Conservation (phyloP, 2,888 invertebrate species). For the Melangyna quadrimaculata region DNA sequence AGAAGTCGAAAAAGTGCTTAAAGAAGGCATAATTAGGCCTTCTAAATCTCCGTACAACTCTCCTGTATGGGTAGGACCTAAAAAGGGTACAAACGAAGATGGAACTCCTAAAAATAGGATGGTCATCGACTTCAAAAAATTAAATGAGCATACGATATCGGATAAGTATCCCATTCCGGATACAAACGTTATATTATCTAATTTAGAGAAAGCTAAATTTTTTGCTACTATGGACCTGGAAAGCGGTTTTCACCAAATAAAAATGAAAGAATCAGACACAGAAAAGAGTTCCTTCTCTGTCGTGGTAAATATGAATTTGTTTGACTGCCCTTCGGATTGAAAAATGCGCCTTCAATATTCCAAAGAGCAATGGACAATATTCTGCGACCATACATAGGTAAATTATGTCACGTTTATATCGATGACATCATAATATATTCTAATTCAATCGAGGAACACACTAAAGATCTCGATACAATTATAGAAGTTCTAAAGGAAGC, state of each 20-base stretch:
- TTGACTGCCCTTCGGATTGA: neutral
- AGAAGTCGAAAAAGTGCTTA: slow-evolving; percentile 24
- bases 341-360: slow-evolving; percentile 1
- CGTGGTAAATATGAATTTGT: neutral
- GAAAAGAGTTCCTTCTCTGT: neutral
- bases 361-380: too few species aligned
- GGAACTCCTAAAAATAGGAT: neutral
- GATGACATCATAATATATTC: slow-evolving; percentile 31
- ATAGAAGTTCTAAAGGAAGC: slow-evolving; percentile 7
- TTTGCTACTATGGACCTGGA: too few species aligned
- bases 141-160: too few species aligned
- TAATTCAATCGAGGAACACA: neutral
- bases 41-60: neutral
- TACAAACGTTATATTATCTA: too few species aligned
- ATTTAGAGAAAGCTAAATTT: too few species aligned
- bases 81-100: slow-evolving; percentile 8
- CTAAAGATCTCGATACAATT: neutral
- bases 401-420: neutral
- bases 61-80: neutral
- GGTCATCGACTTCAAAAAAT: slow-evolving; percentile 36
- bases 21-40: slow-evolving; percentile 24
- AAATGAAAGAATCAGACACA: too few species aligned
- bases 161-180: neutral
- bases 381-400: neutral
- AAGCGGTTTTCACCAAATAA: too few species aligned